Conservation (phyloP, 1,140 invertebrate genomes). For the Apis dorsata region DNA sequence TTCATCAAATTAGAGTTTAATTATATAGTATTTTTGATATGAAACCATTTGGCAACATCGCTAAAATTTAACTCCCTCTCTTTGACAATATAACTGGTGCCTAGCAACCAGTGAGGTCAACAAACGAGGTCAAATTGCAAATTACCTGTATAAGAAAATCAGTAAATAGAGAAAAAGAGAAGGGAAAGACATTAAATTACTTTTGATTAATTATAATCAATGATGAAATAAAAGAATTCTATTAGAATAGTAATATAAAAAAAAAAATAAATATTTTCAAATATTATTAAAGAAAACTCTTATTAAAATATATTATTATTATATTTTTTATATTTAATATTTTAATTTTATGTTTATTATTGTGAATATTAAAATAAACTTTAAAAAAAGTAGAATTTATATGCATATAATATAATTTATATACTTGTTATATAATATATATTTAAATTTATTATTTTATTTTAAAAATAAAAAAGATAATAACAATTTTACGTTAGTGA, state of each 20-base stretch:
- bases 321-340: neutral
- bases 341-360: neutral
- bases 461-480: neutral
- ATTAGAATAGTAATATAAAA: too few relatives aligned
- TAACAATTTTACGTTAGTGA: neutral
- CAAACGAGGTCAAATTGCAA: constrained; percentile 64
- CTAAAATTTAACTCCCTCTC: constrained; percentile 50
- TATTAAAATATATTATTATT: neutral
- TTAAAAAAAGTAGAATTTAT: neutral
- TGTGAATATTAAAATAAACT: neutral
- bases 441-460: neutral
- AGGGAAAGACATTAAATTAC: neutral
- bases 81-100: constrained; percentile 41
- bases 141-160: constrained; percentile 44
- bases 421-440: neutral
- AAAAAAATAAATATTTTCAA: neutral
- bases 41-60: constrained; percentile 58
- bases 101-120: constrained; percentile 67
- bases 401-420: neutral
- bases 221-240: neutral
- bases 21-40: constrained; percentile 4
- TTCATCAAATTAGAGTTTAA: neutral
- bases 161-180: constrained; percentile 12
- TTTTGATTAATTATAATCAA: neutral
- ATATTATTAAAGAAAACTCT: neutral